These are phyloP conservation scores for Todus mexicanus DNA, from an alignment of 2,797 vertebrate genomes.

Conservation along the genomic window DNA sequence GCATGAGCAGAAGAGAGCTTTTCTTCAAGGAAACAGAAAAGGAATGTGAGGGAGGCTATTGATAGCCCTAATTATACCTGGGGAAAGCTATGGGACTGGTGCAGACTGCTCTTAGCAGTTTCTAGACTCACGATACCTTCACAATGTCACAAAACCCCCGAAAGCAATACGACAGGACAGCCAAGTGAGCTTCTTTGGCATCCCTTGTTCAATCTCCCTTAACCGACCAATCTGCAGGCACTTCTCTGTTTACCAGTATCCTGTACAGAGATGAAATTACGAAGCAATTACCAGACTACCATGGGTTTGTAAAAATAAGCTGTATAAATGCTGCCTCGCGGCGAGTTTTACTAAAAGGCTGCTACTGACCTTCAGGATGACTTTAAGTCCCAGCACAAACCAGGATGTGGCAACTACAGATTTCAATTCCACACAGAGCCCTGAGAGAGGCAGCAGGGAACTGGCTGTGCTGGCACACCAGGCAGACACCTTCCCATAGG, in stretches of 20 bases:
- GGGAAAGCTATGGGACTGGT: neutral
- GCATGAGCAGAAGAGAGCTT: neutral
- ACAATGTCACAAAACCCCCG: neutral
- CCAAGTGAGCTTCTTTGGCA: neutral
- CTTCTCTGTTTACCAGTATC: neutral
- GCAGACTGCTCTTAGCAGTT: neutral
- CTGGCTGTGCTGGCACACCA: neutral
- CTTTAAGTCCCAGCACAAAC: neutral
- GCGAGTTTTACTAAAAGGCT: neutral
- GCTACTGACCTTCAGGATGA: neutral
- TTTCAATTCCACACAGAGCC: neutral
- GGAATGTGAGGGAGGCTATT: neutral
- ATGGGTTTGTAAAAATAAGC: neutral
- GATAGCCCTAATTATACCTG: neutral
- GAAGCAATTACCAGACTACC: neutral
- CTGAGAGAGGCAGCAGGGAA: neutral
- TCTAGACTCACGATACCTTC: neutral
- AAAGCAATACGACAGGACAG: neutral
- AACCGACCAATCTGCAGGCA: neutral
- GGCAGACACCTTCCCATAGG: neutral
- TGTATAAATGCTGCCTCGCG: neutral
- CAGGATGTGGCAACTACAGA: neutral
- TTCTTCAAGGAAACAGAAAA: neutral
- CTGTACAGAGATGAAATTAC: neutral
- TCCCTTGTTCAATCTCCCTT: neutral